Base-by-base conservation (phyloP, 2,888 invertebrate genomes). In the Napeogenes inachia region DNA sequence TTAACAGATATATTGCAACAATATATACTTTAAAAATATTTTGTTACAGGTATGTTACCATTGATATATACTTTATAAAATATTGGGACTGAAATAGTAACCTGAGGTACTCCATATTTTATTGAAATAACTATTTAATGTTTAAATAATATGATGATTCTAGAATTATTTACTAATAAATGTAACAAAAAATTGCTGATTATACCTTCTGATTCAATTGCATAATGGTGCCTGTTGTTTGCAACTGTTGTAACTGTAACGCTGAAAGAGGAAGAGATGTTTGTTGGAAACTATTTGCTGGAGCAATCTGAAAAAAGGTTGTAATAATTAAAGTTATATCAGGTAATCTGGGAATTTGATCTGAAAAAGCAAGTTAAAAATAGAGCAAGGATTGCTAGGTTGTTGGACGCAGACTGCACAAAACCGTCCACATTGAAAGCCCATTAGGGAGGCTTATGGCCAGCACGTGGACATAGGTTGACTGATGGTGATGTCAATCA, bases 191-290 rank as follows among this genome's bases (percentile, higher is more conserved):
- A 3, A 35, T 32, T 38, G 35, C 47, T 30, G 12, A 45, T 21
- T 35, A 63, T 79, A 88, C 90, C 86, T 90, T 90, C 71, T 90
- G 90, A 73, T 89, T 89, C 12, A 90, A 78, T 66, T 89, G 90
- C 89, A 90, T 89, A 5, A 89, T 83, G 3, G 88, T 85, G 3
- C 89, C 90, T 6, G 85, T 77, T 0, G 84, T 77, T 72, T 89
- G 89, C n/a, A 90, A 71, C 50, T 91, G 91, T 64, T 90, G 89
- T 30, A 90, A 70, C 58, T 90, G 90, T 13, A 83, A 77, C n/a
- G 89, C 86, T 2, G 89, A 76, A 42, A 89, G 67, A 0, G 91
- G 89, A 4, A 89, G 72, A 0, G 87, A 84, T 2, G 88, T 85
- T 67, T 89, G 89, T 46, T 80, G 87, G 3, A 89, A 75, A 46